A percentile compares a stretch with the other conserved stretches of the same genome.
These are phyloP conservation scores for Theretra japonica DNA, from an alignment of 2,888 invertebrate species.

Conservation along the genomic window DNA sequence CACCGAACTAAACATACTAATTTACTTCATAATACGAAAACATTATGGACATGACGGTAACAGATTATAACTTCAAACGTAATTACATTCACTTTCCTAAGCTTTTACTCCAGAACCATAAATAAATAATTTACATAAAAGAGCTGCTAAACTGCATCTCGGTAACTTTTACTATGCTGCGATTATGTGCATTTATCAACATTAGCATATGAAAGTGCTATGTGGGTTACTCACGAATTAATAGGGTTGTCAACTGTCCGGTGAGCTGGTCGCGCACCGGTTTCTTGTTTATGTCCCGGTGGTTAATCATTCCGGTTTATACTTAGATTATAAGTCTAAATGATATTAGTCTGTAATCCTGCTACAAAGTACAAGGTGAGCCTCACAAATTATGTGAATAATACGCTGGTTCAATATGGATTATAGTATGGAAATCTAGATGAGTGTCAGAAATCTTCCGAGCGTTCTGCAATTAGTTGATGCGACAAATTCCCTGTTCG, in stretches of 20 bases:
- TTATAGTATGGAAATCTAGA: too few relatives aligned
- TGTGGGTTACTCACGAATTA: slow-evolving; percentile 17
- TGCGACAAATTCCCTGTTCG: too few relatives aligned
- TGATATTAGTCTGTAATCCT: too few relatives aligned
- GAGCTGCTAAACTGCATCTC: slow-evolving; percentile 7
- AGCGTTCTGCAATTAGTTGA: too few relatives aligned
- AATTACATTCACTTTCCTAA: slow-evolving; percentile 16
- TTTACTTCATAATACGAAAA: neutral
- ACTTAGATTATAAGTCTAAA: too few relatives aligned
- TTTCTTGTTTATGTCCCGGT: neutral
- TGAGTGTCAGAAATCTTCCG: too few relatives aligned
- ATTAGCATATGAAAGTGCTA: slow-evolving; percentile 20
- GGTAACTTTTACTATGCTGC: slow-evolving; percentile 7
- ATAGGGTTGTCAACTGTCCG: slow-evolving; percentile 4
- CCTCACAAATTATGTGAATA: too few relatives aligned
- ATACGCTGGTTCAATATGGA: too few relatives aligned
- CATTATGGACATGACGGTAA: neutral
- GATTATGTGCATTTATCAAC: slow-evolving; percentile 22
- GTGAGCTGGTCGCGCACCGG: neutral
- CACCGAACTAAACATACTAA: too few relatives aligned
- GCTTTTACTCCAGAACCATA: slow-evolving; percentile 2
- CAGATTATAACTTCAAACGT: neutral
- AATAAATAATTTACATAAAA: slow-evolving; percentile 17
- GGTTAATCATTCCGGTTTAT: neutral
- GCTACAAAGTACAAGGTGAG: too few relatives aligned